phyloP scores from a whole-genome alignment of 2,888 invertebrate species.

The Tetanocera ferruginea region DNA sequence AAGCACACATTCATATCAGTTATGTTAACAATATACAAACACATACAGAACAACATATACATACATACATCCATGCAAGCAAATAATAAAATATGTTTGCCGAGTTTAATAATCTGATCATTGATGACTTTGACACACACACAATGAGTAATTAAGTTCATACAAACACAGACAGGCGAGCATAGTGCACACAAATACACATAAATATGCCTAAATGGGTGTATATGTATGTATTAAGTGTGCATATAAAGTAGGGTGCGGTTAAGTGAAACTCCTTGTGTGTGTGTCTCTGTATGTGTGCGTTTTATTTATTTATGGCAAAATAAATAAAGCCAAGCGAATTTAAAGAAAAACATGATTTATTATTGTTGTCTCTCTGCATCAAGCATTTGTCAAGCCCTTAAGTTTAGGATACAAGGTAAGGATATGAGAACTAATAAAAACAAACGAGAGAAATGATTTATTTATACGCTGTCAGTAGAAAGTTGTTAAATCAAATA shows the following conservation, averaged over 20 bases:
- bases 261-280: neutral
- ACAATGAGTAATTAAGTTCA: neutral
- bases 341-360: too few relatives aligned
- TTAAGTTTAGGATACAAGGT: too few relatives aligned
- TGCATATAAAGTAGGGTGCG: neutral
- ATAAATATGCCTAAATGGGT: neutral
- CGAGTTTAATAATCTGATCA: constrained; percentile 11
- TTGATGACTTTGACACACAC: constrained; percentile 4
- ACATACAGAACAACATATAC: neutral
- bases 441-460: too few relatives aligned
- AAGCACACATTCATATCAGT: neutral
- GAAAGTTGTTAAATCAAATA: too few relatives aligned
- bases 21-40: neutral
- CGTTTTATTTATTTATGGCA: too few relatives aligned
- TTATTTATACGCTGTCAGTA: too few relatives aligned
- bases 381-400: too few relatives aligned
- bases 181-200: neutral
- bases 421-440: too few relatives aligned
- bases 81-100: neutral
- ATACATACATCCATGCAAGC: neutral
- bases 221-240: neutral
- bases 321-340: too few relatives aligned
- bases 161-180: neutral
- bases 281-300: too few relatives aligned
- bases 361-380: too few relatives aligned